Conservation (phyloP, 2,797 vertebrate species). For the Acridotheres tristis region DNA sequence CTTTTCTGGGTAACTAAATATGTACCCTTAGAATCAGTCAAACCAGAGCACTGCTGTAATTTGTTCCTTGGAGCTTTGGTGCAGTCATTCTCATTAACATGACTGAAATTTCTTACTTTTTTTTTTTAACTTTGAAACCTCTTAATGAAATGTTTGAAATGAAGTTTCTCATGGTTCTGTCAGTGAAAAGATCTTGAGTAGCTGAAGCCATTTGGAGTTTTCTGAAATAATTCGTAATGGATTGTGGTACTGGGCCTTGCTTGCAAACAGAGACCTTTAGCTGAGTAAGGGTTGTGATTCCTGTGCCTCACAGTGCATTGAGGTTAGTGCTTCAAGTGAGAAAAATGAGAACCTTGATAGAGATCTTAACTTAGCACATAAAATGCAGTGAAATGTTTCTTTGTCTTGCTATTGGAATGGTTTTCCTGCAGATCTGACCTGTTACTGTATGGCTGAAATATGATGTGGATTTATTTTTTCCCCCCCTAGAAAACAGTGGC, state of each 20-base stretch:
- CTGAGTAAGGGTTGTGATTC: not conserved
- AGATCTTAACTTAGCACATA: not conserved
- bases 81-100: not conserved
- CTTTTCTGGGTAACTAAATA: not conserved
- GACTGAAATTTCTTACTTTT: not conserved
- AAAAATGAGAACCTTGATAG: not conserved
- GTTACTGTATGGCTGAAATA: not conserved
- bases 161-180: not conserved
- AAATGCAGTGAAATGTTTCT: not conserved
- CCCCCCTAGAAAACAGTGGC: constrained; percentile 89
- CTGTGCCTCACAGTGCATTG: not conserved
- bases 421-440: not conserved
- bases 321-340: not conserved
- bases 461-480: not conserved
- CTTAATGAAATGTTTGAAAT: not conserved
- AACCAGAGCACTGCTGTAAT: not conserved
- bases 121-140: not conserved
- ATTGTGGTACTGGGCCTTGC: not conserved
- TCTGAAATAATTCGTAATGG: not conserved
- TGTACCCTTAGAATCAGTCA: not conserved
- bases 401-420: not conserved
- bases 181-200: not conserved
- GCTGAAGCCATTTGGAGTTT: not conserved
- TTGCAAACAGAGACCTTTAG: not conserved
- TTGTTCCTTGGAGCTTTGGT: not conserved